Evolutionary conservation across 2,888 invertebrate genomes (phyloP).

Genomic region (Troides aeacus): DNA sequence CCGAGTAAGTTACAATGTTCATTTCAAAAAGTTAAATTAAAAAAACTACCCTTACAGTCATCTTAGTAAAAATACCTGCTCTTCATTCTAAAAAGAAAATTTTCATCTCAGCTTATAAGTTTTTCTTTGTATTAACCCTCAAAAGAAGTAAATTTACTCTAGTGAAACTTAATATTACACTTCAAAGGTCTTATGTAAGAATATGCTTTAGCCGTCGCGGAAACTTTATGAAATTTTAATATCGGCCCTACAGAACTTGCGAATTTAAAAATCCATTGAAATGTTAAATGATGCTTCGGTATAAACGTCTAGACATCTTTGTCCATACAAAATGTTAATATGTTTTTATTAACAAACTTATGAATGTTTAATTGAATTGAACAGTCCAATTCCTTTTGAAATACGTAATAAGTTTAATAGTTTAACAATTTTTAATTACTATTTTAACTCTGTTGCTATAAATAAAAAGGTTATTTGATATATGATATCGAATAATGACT

Average conservation of each 20-base stretch:
- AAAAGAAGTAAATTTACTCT: conserved; percentile 54
- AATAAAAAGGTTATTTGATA: too few species aligned
- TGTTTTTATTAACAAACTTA: too few species aligned
- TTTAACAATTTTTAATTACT: too few species aligned
- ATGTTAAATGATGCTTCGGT: not conserved
- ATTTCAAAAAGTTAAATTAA: not conserved
- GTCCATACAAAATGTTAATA: not conserved
- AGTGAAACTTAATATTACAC: conserved; percentile 59
- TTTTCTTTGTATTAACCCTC: conserved; percentile 38
- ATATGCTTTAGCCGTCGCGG: conserved; percentile 55
- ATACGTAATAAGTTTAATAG: too few species aligned
- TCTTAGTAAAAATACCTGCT: conserved; percentile 15
- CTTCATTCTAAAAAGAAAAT: conserved; percentile 6
- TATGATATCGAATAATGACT: too few species aligned
- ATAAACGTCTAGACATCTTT: not conserved
- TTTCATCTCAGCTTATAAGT: conserved; percentile 25
- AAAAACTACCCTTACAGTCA: conserved; percentile 4
- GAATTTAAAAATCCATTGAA: conserved; percentile 38
- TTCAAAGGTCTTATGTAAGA: conserved; percentile 55
- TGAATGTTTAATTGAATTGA: too few species aligned
- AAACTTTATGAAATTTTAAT: conserved; percentile 69
- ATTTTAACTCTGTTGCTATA: too few species aligned
- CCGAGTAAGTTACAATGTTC: not conserved
- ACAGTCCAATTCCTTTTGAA: too few species aligned
- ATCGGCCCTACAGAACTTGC: conserved; percentile 48